phyloP scores from a whole-genome alignment of 2,797 vertebrate genomes.

The Onychomys arenicola region DNA sequence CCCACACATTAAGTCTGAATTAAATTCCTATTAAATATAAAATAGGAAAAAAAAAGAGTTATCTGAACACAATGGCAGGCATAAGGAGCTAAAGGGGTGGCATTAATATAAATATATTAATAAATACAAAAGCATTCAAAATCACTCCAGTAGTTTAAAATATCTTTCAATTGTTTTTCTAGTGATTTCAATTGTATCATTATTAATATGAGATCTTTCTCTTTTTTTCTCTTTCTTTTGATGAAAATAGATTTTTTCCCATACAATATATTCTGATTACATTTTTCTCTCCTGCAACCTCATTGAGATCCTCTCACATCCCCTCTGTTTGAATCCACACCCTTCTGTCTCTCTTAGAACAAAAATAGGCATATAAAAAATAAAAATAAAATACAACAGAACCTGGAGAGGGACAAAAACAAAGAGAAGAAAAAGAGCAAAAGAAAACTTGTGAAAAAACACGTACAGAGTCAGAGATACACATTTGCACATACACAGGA shows the following conservation, averaged over 20 bases:
- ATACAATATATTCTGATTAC: neutral
- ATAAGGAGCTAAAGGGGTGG: neutral
- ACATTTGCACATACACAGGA: neutral
- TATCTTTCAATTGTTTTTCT: neutral
- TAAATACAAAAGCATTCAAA: constrained; percentile 20
- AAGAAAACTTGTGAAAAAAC: neutral
- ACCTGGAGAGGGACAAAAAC: neutral
- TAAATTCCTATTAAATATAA: too few species aligned
- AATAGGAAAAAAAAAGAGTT: neutral
- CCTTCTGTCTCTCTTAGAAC: neutral
- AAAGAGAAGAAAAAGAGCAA: neutral
- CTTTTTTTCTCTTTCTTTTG: neutral
- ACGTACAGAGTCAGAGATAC: neutral
- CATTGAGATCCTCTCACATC: neutral
- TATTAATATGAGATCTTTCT: neutral
- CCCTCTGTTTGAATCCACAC: neutral
- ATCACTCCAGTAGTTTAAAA: neutral
- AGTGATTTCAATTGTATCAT: neutral
- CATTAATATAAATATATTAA: too few species aligned
- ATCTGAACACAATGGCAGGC: neutral
- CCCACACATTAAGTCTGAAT: neutral
- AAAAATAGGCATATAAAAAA: neutral
- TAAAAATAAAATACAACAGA: neutral
- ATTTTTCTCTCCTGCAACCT: neutral
- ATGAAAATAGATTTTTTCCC: neutral